phyloP scores from a whole-genome alignment of 1,140 invertebrate species.

The Physella acuta region DNA sequence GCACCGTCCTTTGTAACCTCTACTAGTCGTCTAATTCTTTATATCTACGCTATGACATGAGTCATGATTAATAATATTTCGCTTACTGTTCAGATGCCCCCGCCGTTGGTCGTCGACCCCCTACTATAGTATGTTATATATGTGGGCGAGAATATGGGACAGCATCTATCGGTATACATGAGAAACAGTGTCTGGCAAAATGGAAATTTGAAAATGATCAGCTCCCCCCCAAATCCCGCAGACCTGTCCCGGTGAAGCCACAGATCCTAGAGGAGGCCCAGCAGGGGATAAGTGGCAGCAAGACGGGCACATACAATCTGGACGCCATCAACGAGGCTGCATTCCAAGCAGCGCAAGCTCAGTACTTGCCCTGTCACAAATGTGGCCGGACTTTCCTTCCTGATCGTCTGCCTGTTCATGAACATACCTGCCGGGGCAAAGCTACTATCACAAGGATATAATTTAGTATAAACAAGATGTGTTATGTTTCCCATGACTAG shows the following conservation, averaged over 20 bases:
- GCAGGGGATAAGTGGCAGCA: not conserved
- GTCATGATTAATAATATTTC: too few species aligned
- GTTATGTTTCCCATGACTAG: too few species aligned
- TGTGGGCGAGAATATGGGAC: slow-evolving; percentile 71
- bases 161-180: slow-evolving; percentile 72
- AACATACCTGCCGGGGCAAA: slow-evolving; percentile 63
- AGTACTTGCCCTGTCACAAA: slow-evolving; percentile 68
- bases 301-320: slow-evolving; percentile 25
- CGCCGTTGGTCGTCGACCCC: not conserved
- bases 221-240: slow-evolving; percentile 64
- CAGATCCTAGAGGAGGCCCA: slow-evolving; percentile 3
- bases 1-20: too few species aligned
- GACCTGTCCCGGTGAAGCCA: slow-evolving; percentile 67
- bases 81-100: not conserved
- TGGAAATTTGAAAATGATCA: slow-evolving; percentile 71
- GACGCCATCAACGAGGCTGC: slow-evolving; percentile 44
- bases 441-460: too few species aligned
- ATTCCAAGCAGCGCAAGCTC: slow-evolving; percentile 59
- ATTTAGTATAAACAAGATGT: too few species aligned
- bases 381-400: slow-evolving; percentile 73
- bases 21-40: too few species aligned
- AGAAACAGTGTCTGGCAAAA: slow-evolving; percentile 75
- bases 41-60: too few species aligned
- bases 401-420: slow-evolving; percentile 70
- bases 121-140: slow-evolving; percentile 17